A percentile compares a stretch with the other conserved stretches of the same genome.
Evolutionary conservation across 1,140 invertebrate species (phyloP).

Genomic region (Drosophila simulans): DNA sequence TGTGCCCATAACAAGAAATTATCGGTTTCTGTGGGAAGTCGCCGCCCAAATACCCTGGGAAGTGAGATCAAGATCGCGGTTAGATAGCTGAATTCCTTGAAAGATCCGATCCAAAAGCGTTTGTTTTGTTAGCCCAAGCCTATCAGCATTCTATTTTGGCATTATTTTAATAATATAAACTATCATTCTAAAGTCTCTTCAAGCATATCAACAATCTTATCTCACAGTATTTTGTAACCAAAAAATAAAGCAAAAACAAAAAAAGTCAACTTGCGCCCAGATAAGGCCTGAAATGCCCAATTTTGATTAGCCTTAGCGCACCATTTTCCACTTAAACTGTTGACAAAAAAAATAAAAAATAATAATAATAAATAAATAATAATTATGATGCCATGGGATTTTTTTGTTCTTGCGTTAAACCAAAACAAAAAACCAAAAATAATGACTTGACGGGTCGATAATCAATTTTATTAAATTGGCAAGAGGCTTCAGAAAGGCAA

Average conservation of each 20-base stretch:
- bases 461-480: slow-evolving; percentile 46
- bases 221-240: slow-evolving; percentile 65
- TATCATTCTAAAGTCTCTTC: slow-evolving; percentile 57
- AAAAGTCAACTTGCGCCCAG: slow-evolving; percentile 35
- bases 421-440: slow-evolving; percentile 43
- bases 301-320: slow-evolving; percentile 64
- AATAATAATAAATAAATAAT: slow-evolving; percentile 37
- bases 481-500: slow-evolving; percentile 5
- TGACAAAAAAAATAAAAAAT: slow-evolving; percentile 37
- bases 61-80: slow-evolving; percentile 1
- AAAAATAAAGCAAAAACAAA: slow-evolving; percentile 46
- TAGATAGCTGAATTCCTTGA: slow-evolving; percentile 1
- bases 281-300: slow-evolving; percentile 62
- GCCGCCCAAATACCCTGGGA: slow-evolving; percentile 16
- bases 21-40: slow-evolving; percentile 28
- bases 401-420: slow-evolving; percentile 16
- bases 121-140: neutral
- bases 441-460: slow-evolving; percentile 21
- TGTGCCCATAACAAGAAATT: slow-evolving; percentile 22
- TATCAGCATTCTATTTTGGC: slow-evolving; percentile 39
- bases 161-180: slow-evolving; percentile 69
- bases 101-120: neutral
- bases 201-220: slow-evolving; percentile 69
- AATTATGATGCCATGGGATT: slow-evolving; percentile 40
- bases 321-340: slow-evolving; percentile 33